Percentiles rank a stretch among this genome's conserved stretches.
Conservation (phyloP, 2,888 invertebrate species). For the Dynastes tityus region DNA sequence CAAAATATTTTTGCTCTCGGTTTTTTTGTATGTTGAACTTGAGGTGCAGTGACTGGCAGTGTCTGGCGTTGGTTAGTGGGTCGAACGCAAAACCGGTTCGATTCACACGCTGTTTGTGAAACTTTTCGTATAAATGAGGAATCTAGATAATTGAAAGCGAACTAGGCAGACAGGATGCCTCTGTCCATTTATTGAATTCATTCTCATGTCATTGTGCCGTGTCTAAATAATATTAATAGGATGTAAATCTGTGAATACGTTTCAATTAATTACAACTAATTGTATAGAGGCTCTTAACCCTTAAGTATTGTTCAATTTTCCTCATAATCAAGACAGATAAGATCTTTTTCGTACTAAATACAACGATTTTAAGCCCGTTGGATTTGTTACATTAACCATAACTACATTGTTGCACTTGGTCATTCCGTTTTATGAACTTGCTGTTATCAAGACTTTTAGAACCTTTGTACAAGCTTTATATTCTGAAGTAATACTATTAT, state of each 20-base stretch:
- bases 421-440: too few relatives aligned
- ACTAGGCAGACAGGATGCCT: conserved; percentile 36
- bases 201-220: background rate
- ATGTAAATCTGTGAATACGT: background rate
- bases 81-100: conserved; percentile 41
- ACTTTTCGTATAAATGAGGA: conserved; percentile 30
- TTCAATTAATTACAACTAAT: background rate
- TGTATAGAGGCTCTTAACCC: background rate
- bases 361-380: background rate
- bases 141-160: conserved; percentile 27
- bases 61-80: conserved; percentile 34
- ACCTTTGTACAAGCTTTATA: too few relatives aligned
- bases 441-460: too few relatives aligned
- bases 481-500: too few relatives aligned
- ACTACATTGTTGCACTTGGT: background rate
- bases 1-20: background rate
- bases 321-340: background rate
- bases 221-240: background rate
- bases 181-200: background rate
- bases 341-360: background rate
- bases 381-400: background rate
- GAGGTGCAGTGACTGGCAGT: conserved; percentile 26
- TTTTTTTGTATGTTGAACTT: conserved; percentile 33
- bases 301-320: background rate
- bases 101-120: conserved; percentile 44